These are phyloP conservation scores for Psylliodes chrysocephalus DNA, from an alignment of 2,888 invertebrate species.

Conservation along the genomic window DNA sequence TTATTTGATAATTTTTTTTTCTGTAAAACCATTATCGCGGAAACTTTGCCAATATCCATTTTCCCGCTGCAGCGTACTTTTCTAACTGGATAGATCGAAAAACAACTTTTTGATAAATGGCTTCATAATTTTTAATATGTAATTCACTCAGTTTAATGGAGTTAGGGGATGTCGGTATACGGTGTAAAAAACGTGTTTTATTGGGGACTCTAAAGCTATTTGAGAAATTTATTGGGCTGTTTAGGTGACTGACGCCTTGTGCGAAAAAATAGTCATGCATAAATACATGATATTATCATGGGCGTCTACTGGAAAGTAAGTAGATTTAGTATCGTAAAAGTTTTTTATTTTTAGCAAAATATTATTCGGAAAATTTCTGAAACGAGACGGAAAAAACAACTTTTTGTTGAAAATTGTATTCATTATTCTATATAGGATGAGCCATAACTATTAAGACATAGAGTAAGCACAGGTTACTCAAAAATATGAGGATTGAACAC, in stretches of 20 bases:
- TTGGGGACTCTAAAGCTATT: neutral
- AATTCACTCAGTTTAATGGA: constrained; percentile 27
- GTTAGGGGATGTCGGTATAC: neutral
- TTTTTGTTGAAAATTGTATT: too few species aligned
- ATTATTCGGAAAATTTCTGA: too few species aligned
- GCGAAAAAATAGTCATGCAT: constrained; percentile 27
- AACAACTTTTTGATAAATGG: constrained; percentile 31
- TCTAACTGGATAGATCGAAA: constrained; percentile 18
- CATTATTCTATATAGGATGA: too few species aligned
- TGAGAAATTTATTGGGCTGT: constrained; percentile 31
- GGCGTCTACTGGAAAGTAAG: too few species aligned
- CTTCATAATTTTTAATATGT: constrained; percentile 19
- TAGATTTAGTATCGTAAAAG: too few species aligned
- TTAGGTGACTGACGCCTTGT: constrained; percentile 26
- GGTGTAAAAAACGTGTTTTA: constrained; percentile 22
- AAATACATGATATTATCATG: constrained; percentile 25
- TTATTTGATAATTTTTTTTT: constrained; percentile 20
- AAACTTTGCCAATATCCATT: constrained; percentile 27
- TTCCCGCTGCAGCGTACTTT: constrained; percentile 18
- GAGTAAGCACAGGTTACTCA: too few species aligned
- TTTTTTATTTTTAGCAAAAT: too few species aligned
- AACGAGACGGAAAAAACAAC: too few species aligned
- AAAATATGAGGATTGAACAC: too few species aligned
- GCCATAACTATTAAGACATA: too few species aligned
- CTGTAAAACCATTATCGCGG: constrained; percentile 22